phyloP scores from a whole-genome alignment of 2,888 invertebrate species.

The Tridacna crocea region DNA sequence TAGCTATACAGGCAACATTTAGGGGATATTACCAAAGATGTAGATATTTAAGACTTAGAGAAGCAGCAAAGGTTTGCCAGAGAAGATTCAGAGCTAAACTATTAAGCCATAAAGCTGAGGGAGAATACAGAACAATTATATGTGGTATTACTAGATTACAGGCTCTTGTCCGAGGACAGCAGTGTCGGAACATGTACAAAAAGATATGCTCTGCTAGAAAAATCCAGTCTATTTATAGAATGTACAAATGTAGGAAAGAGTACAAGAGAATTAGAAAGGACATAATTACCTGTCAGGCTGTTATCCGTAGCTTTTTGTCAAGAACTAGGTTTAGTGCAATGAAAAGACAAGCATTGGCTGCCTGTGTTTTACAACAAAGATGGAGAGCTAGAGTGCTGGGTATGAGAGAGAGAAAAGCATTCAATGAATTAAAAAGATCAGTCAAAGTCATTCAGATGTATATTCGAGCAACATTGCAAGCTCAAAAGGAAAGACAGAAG shows the following conservation, averaged over 20 bases:
- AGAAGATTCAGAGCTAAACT: slow-evolving; percentile 43
- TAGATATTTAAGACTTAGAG: slow-evolving; percentile 37
- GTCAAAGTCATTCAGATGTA: slow-evolving; percentile 31
- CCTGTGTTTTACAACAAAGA: slow-evolving; percentile 23
- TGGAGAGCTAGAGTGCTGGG: slow-evolving; percentile 20
- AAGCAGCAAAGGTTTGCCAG: slow-evolving; percentile 62
- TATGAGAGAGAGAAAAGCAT: slow-evolving; percentile 4
- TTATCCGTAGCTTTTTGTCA: slow-evolving; percentile 42
- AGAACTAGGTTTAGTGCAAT: slow-evolving; percentile 36
- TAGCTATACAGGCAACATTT: slow-evolving; percentile 63
- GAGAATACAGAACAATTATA: background rate
- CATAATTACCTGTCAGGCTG: slow-evolving; percentile 60
- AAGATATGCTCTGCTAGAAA: slow-evolving; percentile 38
- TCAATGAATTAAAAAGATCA: slow-evolving; percentile 9
- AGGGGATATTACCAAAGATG: slow-evolving; percentile 27
- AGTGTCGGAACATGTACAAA: slow-evolving; percentile 12
- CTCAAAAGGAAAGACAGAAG: slow-evolving; percentile 12
- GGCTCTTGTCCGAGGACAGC: slow-evolving; percentile 4
- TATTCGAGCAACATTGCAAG: background rate
- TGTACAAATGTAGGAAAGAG: slow-evolving; percentile 35
- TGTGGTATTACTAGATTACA: background rate
- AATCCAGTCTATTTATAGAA: slow-evolving; percentile 63
- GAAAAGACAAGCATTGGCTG: slow-evolving; percentile 39
- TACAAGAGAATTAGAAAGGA: slow-evolving; percentile 33
- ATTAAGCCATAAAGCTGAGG: background rate